Evolutionary conservation across 2,888 invertebrate species (phyloP).

Genomic region (Aphidoletes aphidimyza): DNA sequence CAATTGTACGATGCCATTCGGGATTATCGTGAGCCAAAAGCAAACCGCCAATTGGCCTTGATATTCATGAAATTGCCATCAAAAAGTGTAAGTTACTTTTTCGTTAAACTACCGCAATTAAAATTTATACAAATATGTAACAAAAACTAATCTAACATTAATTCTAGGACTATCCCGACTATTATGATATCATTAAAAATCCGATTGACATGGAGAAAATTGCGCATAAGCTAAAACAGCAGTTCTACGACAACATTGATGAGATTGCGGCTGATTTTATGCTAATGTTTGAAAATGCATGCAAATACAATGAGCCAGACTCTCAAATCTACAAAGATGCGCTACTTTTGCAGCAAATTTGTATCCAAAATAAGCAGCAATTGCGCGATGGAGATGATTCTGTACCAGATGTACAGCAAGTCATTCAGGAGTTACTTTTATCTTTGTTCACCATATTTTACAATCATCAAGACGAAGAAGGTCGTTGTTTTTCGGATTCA

Average conservation of each 20-base stretch:
- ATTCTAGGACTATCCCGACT: slow-evolving; percentile 88
- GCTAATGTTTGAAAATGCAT: slow-evolving; percentile 95
- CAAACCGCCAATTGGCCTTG: slow-evolving; percentile 86
- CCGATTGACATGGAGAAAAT: slow-evolving; percentile 98
- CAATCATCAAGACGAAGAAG: slow-evolving; percentile 97
- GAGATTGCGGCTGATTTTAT: slow-evolving; percentile 90
- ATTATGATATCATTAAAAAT: slow-evolving; percentile 95
- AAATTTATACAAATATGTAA: too few species aligned
- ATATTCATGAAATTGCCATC: slow-evolving; percentile 96
- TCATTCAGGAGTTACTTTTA: slow-evolving; percentile 89
- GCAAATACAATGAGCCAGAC: slow-evolving; percentile 97
- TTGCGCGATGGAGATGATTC: slow-evolving; percentile 84
- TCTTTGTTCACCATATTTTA: slow-evolving; percentile 93
- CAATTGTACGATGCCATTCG: slow-evolving; percentile 89
- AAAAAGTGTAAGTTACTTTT: slow-evolving; percentile 74
- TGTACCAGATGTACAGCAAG: slow-evolving; percentile 88
- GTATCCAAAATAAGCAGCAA: slow-evolving; percentile 90
- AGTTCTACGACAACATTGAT: slow-evolving; percentile 81
- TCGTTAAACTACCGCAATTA: too few species aligned
- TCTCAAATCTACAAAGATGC: slow-evolving; percentile 98
- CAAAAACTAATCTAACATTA: too few species aligned
- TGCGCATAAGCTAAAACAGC: slow-evolving; percentile 83
- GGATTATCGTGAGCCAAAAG: slow-evolving; percentile 87
- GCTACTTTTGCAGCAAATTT: slow-evolving; percentile 88
- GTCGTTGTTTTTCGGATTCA: slow-evolving; percentile 95